A percentile compares a stretch with the other conserved stretches of the same genome.
Conservation (phyloP, 2,888 invertebrate species). For the Phengaris arion region DNA sequence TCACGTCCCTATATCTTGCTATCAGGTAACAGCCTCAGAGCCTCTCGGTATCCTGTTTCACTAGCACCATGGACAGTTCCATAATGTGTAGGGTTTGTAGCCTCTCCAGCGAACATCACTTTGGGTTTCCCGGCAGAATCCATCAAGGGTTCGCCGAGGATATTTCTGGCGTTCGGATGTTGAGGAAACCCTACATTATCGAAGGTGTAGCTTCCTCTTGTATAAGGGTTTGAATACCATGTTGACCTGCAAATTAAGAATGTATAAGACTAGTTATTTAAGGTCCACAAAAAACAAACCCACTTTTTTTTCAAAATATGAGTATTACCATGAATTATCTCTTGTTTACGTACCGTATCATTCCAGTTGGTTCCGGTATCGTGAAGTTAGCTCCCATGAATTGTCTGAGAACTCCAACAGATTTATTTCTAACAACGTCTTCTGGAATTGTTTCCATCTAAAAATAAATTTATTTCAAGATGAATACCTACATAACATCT, state of each 20-base stretch:
- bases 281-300: background rate
- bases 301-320: background rate
- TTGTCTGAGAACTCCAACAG: conserved; percentile 50
- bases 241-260: conserved; percentile 72
- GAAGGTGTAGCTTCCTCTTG: conserved; percentile 86
- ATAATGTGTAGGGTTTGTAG: conserved; percentile 75
- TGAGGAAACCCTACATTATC: conserved; percentile 75
- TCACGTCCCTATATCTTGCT: conserved; percentile 44
- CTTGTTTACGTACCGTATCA: conserved; percentile 51
- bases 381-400: conserved; percentile 55
- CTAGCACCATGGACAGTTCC: conserved; percentile 87
- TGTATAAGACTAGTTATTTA: background rate
- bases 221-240: conserved; percentile 85
- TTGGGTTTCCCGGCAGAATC: conserved; percentile 64
- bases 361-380: conserved; percentile 57
- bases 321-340: background rate
- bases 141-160: conserved; percentile 79
- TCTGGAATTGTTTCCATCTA: conserved; percentile 40
- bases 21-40: too few species aligned
- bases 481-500: background rate
- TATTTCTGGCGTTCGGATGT: conserved; percentile 66
- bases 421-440: conserved; percentile 57
- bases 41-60: conserved; percentile 84
- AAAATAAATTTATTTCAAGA: background rate
- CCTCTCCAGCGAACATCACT: conserved; percentile 82